phyloP scores from a whole-genome alignment of 1,140 invertebrate genomes.

The Cotesia vestalis region DNA sequence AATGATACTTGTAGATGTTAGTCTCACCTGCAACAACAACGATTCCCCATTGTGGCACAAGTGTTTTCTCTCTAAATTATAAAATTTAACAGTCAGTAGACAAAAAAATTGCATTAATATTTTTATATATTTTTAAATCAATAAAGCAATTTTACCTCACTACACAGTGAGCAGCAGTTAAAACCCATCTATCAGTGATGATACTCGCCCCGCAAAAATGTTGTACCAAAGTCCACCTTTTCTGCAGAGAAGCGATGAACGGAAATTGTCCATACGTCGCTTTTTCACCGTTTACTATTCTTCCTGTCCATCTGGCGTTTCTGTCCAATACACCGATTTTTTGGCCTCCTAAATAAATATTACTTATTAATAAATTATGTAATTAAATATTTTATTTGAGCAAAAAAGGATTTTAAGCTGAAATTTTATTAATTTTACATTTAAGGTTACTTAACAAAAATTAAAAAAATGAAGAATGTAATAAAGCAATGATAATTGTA shows the following conservation, averaged over 20 bases:
- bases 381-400: no score
- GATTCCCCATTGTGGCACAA: slow-evolving; percentile 43
- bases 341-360: no score
- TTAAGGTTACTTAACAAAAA: no score
- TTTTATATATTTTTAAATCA: no score
- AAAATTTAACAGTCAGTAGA: background rate
- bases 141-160: slow-evolving; percentile 42
- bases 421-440: no score
- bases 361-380: no score
- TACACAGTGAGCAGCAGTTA: slow-evolving; percentile 58
- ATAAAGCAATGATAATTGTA: no score
- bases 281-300: slow-evolving; percentile 55
- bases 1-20: slow-evolving; percentile 4
- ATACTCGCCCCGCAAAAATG: slow-evolving; percentile 57
- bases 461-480: no score
- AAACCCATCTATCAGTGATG: slow-evolving; percentile 41
- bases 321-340: background rate
- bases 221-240: background rate
- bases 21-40: slow-evolving; percentile 48
- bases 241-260: slow-evolving; percentile 45
- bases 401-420: no score
- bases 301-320: slow-evolving; percentile 26
- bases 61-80: background rate
- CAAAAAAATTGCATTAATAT: no score
- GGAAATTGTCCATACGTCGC: slow-evolving; percentile 52